phyloP scores from a whole-genome alignment of 1,140 invertebrate genomes.

The Cataglyphis hispanica region DNA sequence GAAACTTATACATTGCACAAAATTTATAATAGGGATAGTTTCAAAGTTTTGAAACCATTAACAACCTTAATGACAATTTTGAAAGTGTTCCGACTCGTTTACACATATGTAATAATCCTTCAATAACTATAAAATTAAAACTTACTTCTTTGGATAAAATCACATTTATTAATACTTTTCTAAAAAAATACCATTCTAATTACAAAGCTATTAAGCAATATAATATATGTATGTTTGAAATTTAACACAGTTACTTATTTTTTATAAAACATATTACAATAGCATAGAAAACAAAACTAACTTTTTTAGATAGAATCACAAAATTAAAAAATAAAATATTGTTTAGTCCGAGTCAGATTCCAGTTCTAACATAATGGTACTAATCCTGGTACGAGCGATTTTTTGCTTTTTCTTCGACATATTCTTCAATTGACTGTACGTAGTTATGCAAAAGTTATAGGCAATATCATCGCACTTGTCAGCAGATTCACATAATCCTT shows the following conservation, averaged over 20 bases:
- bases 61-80: not conserved
- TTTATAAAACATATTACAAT: not conserved
- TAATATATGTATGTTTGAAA: not conserved
- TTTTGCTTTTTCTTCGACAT: slow-evolving; percentile 24
- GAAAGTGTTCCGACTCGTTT: not conserved
- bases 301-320: not conserved
- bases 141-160: too few species aligned
- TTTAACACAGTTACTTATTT: not conserved
- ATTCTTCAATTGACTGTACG: slow-evolving; percentile 12
- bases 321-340: slow-evolving; percentile 4
- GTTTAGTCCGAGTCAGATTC: slow-evolving; percentile 5
- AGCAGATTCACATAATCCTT: not conserved
- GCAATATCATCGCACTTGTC: not conserved
- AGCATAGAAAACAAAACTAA: slow-evolving; percentile 14
- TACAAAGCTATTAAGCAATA: too few species aligned
- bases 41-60: not conserved
- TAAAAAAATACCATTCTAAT: too few species aligned
- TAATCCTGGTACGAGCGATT: not conserved
- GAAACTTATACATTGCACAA: too few species aligned
- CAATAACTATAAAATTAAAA: too few species aligned
- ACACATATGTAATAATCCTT: not conserved
- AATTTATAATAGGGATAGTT: not conserved
- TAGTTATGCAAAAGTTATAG: slow-evolving; percentile 29
- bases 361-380: not conserved
- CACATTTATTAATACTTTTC: too few species aligned